A percentile compares a stretch with the other conserved stretches of the same genome.
These are phyloP conservation scores for Pegea sp. DNA, from an alignment of 23 tunicate genomes.

Conservation along the genomic window DNA sequence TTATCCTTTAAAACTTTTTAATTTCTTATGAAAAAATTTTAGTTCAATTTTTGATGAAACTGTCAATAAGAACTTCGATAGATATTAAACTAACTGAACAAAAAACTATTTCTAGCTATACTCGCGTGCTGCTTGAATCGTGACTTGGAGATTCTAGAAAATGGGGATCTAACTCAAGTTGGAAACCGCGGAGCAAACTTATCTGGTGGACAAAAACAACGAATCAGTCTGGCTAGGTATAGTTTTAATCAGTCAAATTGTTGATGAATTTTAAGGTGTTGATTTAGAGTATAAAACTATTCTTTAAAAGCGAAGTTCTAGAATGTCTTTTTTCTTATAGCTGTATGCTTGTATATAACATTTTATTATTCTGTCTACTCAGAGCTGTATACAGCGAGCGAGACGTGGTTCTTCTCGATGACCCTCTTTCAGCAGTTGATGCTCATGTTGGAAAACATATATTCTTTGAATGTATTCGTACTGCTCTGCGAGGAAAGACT, in stretches of 20 bases:
- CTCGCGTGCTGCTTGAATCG: constrained; percentile 39
- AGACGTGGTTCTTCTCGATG: constrained; percentile 73
- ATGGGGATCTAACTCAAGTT: constrained; percentile 71
- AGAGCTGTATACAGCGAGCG: constrained; percentile 91
- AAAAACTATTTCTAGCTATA: constrained; percentile 1
- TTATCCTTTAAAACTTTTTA: no score
- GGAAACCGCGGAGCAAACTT: constrained; percentile 91
- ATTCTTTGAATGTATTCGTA: constrained; percentile 84
- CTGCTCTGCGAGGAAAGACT: constrained; percentile 29
- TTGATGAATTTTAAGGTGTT: no score
- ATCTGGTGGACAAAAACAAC: constrained; percentile 93
- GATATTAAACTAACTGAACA: no score
- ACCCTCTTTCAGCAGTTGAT: constrained; percentile 94
- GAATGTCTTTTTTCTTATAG: no score
- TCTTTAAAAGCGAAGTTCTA: no score
- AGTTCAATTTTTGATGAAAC: no score
- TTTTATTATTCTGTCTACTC: neutral
- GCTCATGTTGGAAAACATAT: constrained; percentile 95
- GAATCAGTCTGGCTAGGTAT: constrained; percentile 77
- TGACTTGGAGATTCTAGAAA: constrained; percentile 59
- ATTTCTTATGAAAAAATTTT: no score
- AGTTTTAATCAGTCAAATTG: neutral
- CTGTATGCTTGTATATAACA: no score
- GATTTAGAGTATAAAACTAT: no score
- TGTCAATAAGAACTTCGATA: no score